Conservation (phyloP, 1,140 invertebrate species). For the Teleogryllus occipitalis region DNA sequence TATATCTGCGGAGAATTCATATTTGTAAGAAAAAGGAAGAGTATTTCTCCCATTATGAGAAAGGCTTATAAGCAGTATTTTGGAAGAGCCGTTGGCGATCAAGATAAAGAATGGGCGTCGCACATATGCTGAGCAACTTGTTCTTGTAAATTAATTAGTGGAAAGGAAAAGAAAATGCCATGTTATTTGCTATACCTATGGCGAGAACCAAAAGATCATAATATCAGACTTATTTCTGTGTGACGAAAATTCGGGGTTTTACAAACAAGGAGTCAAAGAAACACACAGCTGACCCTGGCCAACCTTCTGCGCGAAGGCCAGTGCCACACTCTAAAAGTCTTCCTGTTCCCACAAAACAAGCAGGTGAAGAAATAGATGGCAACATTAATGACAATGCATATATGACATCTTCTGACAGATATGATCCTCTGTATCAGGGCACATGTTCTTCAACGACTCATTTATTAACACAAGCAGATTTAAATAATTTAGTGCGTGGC, state of each 20-base stretch:
- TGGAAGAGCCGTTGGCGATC: not conserved
- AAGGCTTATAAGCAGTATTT: constrained; percentile 8
- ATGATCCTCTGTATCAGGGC: not conserved
- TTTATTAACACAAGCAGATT: too few species aligned
- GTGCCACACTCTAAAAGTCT: not conserved
- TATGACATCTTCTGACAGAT: not conserved
- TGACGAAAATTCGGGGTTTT: not conserved
- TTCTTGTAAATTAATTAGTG: not conserved
- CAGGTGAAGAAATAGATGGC: not conserved
- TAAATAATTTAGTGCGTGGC: too few species aligned
- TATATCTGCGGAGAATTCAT: not conserved
- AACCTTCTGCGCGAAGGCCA: not conserved
- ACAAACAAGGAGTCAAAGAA: not conserved
- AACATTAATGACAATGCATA: not conserved
- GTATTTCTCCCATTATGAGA: constrained; percentile 9
- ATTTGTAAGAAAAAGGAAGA: constrained; percentile 22
- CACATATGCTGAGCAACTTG: not conserved
- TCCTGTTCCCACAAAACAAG: not conserved
- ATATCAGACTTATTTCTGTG: not conserved
- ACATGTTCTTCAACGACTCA: too few species aligned
- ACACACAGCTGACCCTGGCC: too few species aligned
- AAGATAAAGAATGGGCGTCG: not conserved
- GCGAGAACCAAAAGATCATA: not conserved
- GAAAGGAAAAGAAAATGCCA: not conserved
- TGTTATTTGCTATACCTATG: too few species aligned